Conservation (phyloP, 2,113 vertebrate species). For the Myotis davidii region DNA sequence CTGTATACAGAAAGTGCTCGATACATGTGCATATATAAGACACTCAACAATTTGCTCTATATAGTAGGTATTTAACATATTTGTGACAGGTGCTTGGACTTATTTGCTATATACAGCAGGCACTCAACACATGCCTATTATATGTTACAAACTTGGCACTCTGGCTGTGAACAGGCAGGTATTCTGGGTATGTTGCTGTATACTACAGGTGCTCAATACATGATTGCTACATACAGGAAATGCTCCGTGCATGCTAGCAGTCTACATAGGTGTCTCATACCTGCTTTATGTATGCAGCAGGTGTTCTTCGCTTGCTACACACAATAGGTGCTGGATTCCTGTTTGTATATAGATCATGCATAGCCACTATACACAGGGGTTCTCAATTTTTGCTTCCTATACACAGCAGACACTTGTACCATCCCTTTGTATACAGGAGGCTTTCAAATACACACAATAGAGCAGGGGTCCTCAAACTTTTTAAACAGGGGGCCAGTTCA, state of each 20-base stretch:
- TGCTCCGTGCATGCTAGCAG: background rate
- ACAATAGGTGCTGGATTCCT: no score
- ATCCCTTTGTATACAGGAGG: background rate
- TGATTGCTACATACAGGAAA: background rate
- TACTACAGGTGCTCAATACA: no score
- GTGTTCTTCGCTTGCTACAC: background rate
- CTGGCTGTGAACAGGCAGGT: background rate
- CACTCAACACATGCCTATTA: background rate
- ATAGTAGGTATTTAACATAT: background rate
- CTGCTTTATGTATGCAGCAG: background rate
- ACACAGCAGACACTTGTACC: background rate
- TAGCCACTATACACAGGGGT: background rate
- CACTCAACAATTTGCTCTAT: background rate
- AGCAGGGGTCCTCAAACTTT: no score
- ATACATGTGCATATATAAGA: no score
- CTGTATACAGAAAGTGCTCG: background rate
- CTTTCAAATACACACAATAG: no score
- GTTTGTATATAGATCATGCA: background rate
- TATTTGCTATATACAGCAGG: background rate
- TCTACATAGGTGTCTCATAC: background rate
- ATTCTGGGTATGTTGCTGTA: background rate
- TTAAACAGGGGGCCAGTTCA: no score
- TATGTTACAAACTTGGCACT: background rate
- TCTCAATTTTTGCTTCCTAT: background rate
- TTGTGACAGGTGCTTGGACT: background rate